These are phyloP conservation scores for Prunella himalayana DNA, from an alignment of 2,113 vertebrate species.

Conservation along the genomic window DNA sequence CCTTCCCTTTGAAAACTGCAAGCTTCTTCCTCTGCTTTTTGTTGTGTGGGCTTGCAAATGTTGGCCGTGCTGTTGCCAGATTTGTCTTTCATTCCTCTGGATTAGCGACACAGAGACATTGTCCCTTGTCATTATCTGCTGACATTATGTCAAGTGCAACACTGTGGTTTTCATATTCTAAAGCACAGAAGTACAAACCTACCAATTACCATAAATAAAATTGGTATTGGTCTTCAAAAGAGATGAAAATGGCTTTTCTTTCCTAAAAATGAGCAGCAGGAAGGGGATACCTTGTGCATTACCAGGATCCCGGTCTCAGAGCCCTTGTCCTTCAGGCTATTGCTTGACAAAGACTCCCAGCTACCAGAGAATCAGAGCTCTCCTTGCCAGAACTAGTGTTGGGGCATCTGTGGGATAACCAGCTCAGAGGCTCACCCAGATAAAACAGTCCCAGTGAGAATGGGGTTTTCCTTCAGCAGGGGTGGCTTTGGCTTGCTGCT, in stretches of 20 bases:
- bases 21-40: not conserved
- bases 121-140: not conserved
- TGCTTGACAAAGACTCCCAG: not conserved
- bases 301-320: not conserved
- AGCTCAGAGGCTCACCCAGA: not conserved
- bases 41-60: not conserved
- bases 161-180: not conserved
- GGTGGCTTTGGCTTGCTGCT: not conserved
- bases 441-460: not conserved
- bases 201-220: not conserved
- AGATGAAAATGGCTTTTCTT: not conserved
- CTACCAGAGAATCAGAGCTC: not conserved
- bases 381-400: not conserved
- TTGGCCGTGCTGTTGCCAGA: not conserved
- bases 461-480: not conserved
- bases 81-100: not conserved
- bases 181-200: not conserved
- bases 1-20: not conserved
- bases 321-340: not conserved
- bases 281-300: not conserved
- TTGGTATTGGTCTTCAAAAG: not conserved
- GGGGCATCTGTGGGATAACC: not conserved
- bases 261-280: not conserved
- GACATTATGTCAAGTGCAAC: not conserved
- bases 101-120: not conserved